These are phyloP conservation scores for Murina feae DNA, from an alignment of 2,113 vertebrate genomes.

Conservation along the genomic window DNA sequence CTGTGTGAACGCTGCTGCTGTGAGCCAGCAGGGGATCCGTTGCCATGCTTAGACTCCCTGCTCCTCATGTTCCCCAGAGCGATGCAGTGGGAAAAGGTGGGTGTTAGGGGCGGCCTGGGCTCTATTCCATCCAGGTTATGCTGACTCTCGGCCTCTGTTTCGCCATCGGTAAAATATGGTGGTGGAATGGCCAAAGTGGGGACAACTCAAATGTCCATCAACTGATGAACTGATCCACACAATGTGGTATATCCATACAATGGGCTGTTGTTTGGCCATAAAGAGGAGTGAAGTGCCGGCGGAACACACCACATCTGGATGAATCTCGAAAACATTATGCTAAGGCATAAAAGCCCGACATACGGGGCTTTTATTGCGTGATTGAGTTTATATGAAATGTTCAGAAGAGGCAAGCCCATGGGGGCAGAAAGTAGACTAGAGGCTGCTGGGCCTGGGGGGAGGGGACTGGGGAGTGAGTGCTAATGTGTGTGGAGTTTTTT, in stretches of 20 bases:
- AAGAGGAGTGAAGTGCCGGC: neutral
- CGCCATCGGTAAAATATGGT: neutral
- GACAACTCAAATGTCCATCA: neutral
- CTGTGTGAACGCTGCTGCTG: neutral
- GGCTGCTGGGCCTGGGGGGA: neutral
- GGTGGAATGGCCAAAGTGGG: neutral
- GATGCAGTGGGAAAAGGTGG: neutral
- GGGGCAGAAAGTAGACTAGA: neutral
- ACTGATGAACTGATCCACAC: neutral
- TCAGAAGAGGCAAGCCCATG: neutral
- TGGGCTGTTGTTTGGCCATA: neutral
- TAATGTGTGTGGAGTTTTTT: neutral
- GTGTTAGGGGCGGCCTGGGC: neutral
- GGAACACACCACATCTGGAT: neutral
- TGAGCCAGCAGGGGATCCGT: neutral
- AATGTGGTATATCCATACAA: too few relatives aligned
- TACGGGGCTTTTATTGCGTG: neutral
- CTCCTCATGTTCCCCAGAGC: neutral
- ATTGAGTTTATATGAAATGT: neutral
- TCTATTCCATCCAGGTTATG: neutral
- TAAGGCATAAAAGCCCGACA: neutral
- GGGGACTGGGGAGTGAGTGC: neutral
- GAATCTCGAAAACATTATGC: neutral
- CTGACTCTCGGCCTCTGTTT: conserved; percentile 4
- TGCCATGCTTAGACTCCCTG: neutral